Percentiles rank a stretch among this genome's conserved stretches.
Evolutionary conservation across 92 coral and sea anemone genomes (phyloP).

Genomic region (Heliopora coerulea): DNA sequence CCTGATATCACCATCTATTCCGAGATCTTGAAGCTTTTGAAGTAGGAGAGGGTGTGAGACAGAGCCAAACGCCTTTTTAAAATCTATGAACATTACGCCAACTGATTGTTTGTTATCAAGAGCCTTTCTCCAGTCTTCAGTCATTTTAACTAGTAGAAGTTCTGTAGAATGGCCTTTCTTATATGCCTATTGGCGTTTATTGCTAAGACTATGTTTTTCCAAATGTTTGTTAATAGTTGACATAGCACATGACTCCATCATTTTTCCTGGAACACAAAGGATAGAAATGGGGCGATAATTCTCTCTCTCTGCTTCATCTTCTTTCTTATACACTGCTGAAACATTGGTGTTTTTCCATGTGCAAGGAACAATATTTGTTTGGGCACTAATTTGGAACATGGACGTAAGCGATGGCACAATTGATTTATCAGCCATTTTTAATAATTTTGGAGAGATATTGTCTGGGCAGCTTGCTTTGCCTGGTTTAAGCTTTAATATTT

Average conservation of each 20-base stretch:
- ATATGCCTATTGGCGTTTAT: conserved; percentile 30
- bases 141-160: conserved; percentile 32
- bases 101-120: conserved; percentile 44
- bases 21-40: background rate
- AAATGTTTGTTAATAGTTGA: background rate
- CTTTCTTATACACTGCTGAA: conserved; percentile 5
- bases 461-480: conserved; percentile 36
- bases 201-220: conserved; percentile 15
- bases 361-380: background rate
- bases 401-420: conserved; percentile 43
- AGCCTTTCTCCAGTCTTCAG: conserved; percentile 49
- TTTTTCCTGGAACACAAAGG: background rate
- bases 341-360: conserved; percentile 1
- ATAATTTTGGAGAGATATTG: conserved; percentile 34
- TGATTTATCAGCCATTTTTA: conserved; percentile 40
- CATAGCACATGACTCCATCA: background rate
- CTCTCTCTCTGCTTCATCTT: background rate
- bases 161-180: conserved; percentile 23
- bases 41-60: conserved; percentile 37
- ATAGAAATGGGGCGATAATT: conserved; percentile 11
- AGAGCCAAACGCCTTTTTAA: conserved; percentile 54
- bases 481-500: conserved; percentile 15
- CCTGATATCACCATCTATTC: too few species aligned
- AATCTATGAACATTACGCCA: conserved; percentile 44
- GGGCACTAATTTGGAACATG: conserved; percentile 10